Conservation (phyloP, 2,797 vertebrate genomes). For the Lacerta viridis region DNA sequence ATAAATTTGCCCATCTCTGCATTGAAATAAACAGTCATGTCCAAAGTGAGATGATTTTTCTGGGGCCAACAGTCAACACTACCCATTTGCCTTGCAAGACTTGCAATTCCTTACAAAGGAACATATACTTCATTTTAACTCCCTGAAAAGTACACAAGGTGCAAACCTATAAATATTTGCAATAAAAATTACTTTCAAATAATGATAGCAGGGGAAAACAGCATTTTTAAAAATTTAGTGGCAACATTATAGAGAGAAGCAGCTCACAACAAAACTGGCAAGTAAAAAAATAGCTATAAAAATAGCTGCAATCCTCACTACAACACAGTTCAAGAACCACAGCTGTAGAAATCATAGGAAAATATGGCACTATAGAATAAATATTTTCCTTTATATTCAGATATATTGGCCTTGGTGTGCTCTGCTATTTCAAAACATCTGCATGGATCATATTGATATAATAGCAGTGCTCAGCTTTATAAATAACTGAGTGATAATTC, state of each 20-base stretch:
- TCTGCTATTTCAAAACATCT: constrained; percentile 11
- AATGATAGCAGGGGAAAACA: constrained; percentile 1
- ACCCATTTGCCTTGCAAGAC: not conserved
- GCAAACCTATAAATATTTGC: not conserved
- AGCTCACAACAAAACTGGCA: not conserved
- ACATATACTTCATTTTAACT: not conserved
- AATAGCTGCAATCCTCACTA: not conserved
- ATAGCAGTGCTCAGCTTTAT: not conserved
- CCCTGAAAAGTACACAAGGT: not conserved
- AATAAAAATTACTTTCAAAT: not conserved
- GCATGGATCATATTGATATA: not conserved
- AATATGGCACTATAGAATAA: constrained; percentile 28
- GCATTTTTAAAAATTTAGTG: constrained; percentile 11
- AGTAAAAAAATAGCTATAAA: constrained; percentile 10
- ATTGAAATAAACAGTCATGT: not conserved
- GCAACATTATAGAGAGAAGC: not conserved
- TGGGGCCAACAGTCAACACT: not conserved
- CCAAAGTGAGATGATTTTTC: not conserved
- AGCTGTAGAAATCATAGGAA: not conserved
- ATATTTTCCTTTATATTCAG: not conserved
- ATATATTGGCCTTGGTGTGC: constrained; percentile 3
- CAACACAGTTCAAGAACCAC: constrained; percentile 26
- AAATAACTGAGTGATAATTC: not conserved
- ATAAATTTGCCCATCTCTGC: not conserved
- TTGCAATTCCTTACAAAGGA: not conserved